These are phyloP conservation scores for Hemicentrotus pulcherrimus DNA, from an alignment of 35 echinoderm and acorn worm genomes.

Conservation along the genomic window DNA sequence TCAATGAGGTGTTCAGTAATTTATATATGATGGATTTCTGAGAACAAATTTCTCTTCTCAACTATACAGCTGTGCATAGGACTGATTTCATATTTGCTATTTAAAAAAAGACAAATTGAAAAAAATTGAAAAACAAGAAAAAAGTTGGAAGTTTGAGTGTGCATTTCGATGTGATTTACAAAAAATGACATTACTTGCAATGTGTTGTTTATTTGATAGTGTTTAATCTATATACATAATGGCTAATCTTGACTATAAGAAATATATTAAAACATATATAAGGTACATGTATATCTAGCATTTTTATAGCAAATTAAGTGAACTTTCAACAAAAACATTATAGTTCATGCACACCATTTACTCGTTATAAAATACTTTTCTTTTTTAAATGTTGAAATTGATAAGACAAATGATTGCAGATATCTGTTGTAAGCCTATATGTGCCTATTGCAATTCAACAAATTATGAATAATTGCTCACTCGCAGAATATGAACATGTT, in stretches of 20 bases:
- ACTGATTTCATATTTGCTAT: not conserved
- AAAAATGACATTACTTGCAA: not conserved
- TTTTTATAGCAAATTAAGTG: not conserved
- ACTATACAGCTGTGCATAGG: not conserved
- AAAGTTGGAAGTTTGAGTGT: not conserved
- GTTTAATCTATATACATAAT: not conserved
- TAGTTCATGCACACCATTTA: not conserved
- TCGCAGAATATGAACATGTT: not conserved
- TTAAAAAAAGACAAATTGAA: no score
- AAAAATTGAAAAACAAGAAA: no score
- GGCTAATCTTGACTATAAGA: not conserved
- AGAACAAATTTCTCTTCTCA: not conserved
- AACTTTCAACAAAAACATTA: not conserved
- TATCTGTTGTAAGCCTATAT: not conserved
- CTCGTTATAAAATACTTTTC: not conserved
- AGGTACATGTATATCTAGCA: not conserved
- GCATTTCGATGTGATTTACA: not conserved
- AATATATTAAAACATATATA: not conserved
- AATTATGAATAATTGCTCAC: not conserved
- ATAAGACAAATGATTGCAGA: not conserved
- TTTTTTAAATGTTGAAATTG: not conserved
- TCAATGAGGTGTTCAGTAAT: not conserved
- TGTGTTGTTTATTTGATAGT: not conserved
- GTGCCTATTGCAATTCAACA: not conserved
- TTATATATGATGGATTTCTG: not conserved